Percentiles rank a stretch among this genome's conserved stretches.
These are phyloP conservation scores for Guaruba guarouba DNA, from an alignment of 2,113 vertebrate genomes.

Conservation along the genomic window DNA sequence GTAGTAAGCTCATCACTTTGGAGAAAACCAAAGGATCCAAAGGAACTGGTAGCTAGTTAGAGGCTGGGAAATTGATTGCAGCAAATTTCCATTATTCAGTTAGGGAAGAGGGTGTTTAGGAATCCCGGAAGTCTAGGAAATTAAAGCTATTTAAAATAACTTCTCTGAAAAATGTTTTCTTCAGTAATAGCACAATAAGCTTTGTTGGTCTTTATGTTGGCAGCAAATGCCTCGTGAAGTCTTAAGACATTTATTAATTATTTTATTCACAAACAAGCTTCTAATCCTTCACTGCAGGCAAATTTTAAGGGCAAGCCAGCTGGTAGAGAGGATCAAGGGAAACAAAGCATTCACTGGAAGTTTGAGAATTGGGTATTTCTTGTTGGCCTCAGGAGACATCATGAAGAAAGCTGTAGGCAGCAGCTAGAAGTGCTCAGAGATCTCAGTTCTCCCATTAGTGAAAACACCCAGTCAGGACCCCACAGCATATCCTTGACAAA, in stretches of 20 bases:
- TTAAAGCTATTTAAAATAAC: background rate
- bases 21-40: background rate
- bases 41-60: background rate
- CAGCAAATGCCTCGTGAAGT: background rate
- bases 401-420: background rate
- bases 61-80: background rate
- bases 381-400: background rate
- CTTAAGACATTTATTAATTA: background rate
- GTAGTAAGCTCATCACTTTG: background rate
- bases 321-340: background rate
- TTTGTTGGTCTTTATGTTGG: background rate
- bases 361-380: background rate
- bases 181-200: background rate
- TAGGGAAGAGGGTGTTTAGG: background rate
- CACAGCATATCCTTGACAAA: background rate
- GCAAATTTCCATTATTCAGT: background rate
- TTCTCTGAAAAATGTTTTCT: background rate
- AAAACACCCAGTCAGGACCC: background rate
- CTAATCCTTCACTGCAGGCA: background rate
- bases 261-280: background rate
- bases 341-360: background rate
- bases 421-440: background rate
- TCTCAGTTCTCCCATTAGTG: background rate
- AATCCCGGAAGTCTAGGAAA: background rate
- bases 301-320: background rate